Percentiles rank a stretch among this genome's conserved stretches.
phyloP scores from a whole-genome alignment of 2,113 vertebrate genomes.

The Alectura lathami region DNA sequence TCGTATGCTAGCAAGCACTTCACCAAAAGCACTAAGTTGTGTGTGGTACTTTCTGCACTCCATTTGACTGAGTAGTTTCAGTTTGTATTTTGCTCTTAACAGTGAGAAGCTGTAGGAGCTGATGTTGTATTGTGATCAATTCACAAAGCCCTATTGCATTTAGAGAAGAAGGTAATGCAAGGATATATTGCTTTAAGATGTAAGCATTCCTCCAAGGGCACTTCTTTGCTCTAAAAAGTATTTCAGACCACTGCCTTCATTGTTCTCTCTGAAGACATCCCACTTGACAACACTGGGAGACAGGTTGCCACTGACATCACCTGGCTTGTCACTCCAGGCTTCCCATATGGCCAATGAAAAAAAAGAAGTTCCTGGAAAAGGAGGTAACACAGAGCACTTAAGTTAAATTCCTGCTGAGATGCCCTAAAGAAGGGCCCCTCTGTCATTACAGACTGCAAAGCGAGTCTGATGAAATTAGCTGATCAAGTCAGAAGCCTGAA shows the following conservation, averaged over 20 bases:
- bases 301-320: neutral
- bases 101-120: neutral
- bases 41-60: neutral
- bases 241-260: neutral
- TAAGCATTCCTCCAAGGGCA: neutral
- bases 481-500: neutral
- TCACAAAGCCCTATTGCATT: neutral
- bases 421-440: neutral
- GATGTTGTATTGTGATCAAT: neutral
- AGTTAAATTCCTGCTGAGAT: neutral
- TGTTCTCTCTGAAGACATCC: neutral
- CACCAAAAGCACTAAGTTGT: neutral
- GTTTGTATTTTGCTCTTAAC: neutral
- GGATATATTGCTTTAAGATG: neutral
- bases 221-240: neutral
- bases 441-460: neutral
- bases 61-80: neutral
- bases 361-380: rapidly evolving
- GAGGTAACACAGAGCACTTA: neutral
- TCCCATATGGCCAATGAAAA: neutral
- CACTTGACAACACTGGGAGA: neutral
- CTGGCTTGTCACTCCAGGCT: neutral
- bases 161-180: neutral
- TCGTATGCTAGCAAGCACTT: neutral
- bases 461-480: neutral